phyloP scores from a whole-genome alignment of 1,140 invertebrate species.

The Drosophila hydei region DNA sequence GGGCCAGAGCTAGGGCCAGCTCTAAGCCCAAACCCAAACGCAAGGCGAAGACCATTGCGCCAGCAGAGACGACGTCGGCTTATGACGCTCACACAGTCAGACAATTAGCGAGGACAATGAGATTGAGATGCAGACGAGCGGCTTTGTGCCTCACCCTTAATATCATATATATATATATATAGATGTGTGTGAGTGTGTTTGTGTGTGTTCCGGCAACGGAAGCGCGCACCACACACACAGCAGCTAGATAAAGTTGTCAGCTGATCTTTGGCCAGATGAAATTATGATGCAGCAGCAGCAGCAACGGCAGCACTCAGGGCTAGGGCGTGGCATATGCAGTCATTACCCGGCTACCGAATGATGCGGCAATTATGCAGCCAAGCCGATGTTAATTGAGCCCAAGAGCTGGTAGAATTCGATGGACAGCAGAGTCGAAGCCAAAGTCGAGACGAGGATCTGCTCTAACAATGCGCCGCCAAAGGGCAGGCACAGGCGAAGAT shows the following conservation, averaged over 20 bases:
- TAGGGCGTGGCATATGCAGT: constrained; percentile 29
- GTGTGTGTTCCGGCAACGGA: constrained; percentile 73
- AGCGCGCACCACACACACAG: constrained; percentile 61
- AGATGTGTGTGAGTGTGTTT: constrained; percentile 17
- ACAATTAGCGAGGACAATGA: constrained; percentile 80
- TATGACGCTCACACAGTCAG: constrained; percentile 54
- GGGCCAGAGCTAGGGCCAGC: constrained; percentile 21
- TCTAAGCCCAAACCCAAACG: constrained; percentile 36
- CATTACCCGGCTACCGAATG: constrained; percentile 52
- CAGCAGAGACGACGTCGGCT: constrained; percentile 39
- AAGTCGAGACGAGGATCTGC: not conserved
- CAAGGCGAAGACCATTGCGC: constrained; percentile 35
- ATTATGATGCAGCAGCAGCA: constrained; percentile 18
- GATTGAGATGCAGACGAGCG: constrained; percentile 72
- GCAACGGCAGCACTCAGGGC: not conserved
- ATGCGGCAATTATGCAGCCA: constrained; percentile 60
- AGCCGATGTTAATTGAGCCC: constrained; percentile 54
- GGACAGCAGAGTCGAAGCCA: not conserved
- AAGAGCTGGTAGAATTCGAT: not conserved
- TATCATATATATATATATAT: constrained; percentile 29
- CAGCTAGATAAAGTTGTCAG: constrained; percentile 78
- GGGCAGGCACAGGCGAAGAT: constrained; percentile 36
- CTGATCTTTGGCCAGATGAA: constrained; percentile 57
- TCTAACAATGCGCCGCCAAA: constrained; percentile 31
- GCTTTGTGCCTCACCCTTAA: constrained; percentile 41